Base-by-base conservation (phyloP, 2,113 vertebrate species). In the Anoplopoma fimbria region DNA sequence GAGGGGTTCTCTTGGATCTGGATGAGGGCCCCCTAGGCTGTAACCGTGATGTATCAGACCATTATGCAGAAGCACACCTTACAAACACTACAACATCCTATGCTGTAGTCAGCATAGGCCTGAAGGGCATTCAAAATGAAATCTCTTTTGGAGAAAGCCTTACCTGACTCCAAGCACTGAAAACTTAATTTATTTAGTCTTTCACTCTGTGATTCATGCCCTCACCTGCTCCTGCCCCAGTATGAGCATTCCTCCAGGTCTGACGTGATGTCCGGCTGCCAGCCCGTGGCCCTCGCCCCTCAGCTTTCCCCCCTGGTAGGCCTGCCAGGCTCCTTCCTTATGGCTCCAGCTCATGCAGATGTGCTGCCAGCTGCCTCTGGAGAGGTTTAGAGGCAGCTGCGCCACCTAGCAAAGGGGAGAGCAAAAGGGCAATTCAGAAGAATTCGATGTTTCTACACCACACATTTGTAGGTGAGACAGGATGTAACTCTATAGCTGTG, bases 201-300 rank as follows among this genome's bases (percentile, higher is more conserved):
- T 27, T 58, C 6, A 45, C 17, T 34, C 45, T n/a, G 15, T 61
- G 12, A 23, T 9, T 34, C 13, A 10, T 40, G 23, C 19, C 42
- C 55, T 90, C 47, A 99, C 98, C 97, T 99, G 98, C 87, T 99
- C 98, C 89, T 99, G 98, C 33, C 98, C 98, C 77, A 99, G 95
- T 65, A 99, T 93, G 25, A 99, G 92, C 72, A 96, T 80, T 1
- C 98, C 98, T 33, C 97, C 97, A 10, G 98, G 96, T 87, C 96
- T 96, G 94, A 99, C 96, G 90, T 97, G 94, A 9, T 99, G 98
- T 94, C 97, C 98, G 60, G 96, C 92, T 1, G 98, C 97, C 93
- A 99, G 93, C 73, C 96, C 96, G 42, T 96, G 96, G 0, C 97
- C 97, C 0, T 97, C 96, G 0, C 95, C 97, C 85, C 89, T 95